Evolutionary conservation across 30 jellyfish, hydroid and myxozoan genomes (phyloP).

Genomic region (Clytia hemisphaerica): DNA sequence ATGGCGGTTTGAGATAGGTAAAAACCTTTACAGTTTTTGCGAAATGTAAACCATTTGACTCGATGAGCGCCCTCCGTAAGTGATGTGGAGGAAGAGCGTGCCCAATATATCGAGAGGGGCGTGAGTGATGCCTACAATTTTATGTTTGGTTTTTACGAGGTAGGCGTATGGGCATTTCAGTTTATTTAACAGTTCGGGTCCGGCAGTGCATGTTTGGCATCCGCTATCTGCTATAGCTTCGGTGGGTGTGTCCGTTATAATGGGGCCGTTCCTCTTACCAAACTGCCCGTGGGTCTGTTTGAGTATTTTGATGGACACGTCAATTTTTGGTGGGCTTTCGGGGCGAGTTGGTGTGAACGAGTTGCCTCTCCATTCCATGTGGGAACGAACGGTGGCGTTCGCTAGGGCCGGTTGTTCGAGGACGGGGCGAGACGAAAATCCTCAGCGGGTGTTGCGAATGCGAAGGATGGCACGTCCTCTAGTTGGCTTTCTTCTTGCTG

Average conservation of each 20-base stretch:
- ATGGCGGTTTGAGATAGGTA: conserved; percentile 12
- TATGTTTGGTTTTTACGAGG: conserved; percentile 7
- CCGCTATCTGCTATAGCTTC: conserved; percentile 19
- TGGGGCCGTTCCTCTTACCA: no score
- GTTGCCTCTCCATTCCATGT: conserved; percentile 1
- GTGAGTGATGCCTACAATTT: conserved; percentile 7
- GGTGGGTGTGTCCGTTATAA: not conserved
- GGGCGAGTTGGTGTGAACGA: not conserved
- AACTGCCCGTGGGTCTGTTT: no score
- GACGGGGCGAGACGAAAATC: conserved; percentile 6
- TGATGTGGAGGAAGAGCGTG: no score
- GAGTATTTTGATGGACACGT: no score
- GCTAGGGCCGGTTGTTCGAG: not conserved
- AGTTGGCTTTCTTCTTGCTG: no score
- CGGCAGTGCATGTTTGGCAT: conserved; percentile 22
- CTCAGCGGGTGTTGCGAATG: conserved; percentile 1
- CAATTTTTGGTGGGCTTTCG: not conserved
- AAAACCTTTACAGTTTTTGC: no score
- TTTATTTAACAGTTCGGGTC: conserved; percentile 4
- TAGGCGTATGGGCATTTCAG: conserved; percentile 10
- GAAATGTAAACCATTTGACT: conserved; percentile 16
- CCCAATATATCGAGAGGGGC: conserved; percentile 15
- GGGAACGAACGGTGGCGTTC: not conserved
- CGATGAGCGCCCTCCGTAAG: not conserved
- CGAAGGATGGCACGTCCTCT: not conserved